Conservation (phyloP, 2,797 vertebrate species). For the Sebastiscus tertius region DNA sequence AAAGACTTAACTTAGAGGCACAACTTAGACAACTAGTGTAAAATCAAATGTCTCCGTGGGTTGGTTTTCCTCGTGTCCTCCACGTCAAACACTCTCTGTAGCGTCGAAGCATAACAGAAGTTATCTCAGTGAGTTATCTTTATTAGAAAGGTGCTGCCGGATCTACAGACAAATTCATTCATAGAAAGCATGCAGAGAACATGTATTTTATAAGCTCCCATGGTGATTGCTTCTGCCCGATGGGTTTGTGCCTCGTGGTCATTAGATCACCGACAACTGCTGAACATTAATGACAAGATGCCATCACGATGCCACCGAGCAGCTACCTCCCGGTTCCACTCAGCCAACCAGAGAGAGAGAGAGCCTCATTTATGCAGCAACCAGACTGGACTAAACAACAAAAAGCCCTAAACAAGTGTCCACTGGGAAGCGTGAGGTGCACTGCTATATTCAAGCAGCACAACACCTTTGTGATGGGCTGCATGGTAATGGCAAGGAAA, state of each 20-base stretch:
- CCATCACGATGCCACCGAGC: slow-evolving; percentile 2
- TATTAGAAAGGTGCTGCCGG: background rate
- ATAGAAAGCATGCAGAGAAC: slow-evolving; percentile 42
- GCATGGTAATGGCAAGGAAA: slow-evolving; percentile 43
- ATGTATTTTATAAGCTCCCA: slow-evolving; percentile 58
- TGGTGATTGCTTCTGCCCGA: slow-evolving; percentile 37
- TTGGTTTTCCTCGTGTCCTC: no score
- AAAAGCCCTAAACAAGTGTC: slow-evolving; percentile 22
- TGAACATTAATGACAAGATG: slow-evolving; percentile 24
- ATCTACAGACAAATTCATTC: slow-evolving; percentile 28
- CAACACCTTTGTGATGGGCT: slow-evolving; percentile 34
- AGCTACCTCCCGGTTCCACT: background rate
- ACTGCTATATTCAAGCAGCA: slow-evolving; percentile 26
- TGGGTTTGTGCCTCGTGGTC: slow-evolving; percentile 21
- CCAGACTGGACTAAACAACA: slow-evolving; percentile 14
- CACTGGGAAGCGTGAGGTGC: slow-evolving; percentile 11
- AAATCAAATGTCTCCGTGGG: no score
- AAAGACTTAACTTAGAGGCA: no score
- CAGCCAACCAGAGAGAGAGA: background rate
- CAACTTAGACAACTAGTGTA: no score
- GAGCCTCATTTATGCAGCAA: background rate
- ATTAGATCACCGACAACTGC: slow-evolving; percentile 45
- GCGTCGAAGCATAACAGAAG: no score
- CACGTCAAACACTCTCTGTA: no score
- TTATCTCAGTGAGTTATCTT: no score